Evolutionary conservation across 2,888 invertebrate species (phyloP).

Genomic region (Lithophane ornitopus): DNA sequence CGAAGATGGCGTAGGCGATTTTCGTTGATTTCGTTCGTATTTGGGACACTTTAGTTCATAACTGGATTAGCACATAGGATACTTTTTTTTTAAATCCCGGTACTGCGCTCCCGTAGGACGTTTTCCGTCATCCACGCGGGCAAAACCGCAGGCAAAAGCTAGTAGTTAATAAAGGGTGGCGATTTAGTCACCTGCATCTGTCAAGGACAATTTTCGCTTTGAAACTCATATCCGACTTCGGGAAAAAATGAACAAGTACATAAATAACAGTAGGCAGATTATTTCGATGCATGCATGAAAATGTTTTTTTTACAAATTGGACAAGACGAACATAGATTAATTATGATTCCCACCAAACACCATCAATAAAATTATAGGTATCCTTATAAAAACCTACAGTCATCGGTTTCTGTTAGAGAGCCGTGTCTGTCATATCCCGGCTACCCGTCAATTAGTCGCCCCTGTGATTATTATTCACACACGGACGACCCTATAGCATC

Average conservation of each 20-base stretch:
- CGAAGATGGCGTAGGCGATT: too few species aligned
- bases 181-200: too few species aligned
- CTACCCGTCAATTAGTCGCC: slow-evolving; percentile 76
- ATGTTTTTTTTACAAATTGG: too few species aligned
- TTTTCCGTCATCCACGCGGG: background rate
- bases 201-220: too few species aligned
- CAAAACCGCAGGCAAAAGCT: background rate
- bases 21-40: too few species aligned
- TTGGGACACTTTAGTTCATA: too few species aligned
- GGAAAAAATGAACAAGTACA: too few species aligned
- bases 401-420: slow-evolving; percentile 25
- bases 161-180: background rate
- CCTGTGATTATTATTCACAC: slow-evolving; percentile 79
- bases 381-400: slow-evolving; percentile 29
- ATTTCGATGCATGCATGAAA: too few species aligned
- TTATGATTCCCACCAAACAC: background rate
- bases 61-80: background rate
- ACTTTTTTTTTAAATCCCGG: background rate
- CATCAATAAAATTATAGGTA: slow-evolving; percentile 16
- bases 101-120: background rate
- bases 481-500: slow-evolving; percentile 73
- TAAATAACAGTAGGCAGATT: too few species aligned
- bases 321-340: background rate
- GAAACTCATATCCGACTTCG: too few species aligned
- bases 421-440: slow-evolving; percentile 70